These are phyloP conservation scores for Thamnophis elegans DNA, from an alignment of 2,797 vertebrate genomes.

Conservation along the genomic window DNA sequence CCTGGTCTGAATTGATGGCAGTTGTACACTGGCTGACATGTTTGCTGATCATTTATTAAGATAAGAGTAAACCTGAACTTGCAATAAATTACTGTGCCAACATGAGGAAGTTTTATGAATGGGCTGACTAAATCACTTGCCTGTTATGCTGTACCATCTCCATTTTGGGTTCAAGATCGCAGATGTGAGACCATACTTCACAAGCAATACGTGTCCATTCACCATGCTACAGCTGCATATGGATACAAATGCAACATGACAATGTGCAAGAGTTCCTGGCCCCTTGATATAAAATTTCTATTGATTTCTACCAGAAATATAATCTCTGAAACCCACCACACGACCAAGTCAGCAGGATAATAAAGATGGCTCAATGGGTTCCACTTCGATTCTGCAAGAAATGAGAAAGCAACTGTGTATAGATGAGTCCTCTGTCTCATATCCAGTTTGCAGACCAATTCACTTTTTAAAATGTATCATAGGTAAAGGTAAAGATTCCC, in stretches of 20 bases:
- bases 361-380: neutral
- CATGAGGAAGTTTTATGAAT: neutral
- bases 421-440: neutral
- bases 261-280: neutral
- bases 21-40: neutral
- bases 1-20: neutral
- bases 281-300: neutral
- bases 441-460: neutral
- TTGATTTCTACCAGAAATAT: neutral
- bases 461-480: neutral
- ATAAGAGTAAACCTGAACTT: neutral
- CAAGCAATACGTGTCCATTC: neutral
- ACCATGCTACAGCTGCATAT: neutral
- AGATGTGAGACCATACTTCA: neutral
- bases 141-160: neutral
- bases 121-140: neutral
- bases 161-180: neutral
- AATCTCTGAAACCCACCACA: neutral
- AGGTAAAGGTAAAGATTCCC: neutral
- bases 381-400: neutral
- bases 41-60: neutral
- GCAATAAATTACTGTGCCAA: neutral
- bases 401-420: neutral
- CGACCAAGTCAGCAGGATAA: neutral
- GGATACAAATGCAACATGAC: neutral